Base-by-base conservation (phyloP, 2,888 invertebrate genomes). In the Listrodromus nycthemerus region DNA sequence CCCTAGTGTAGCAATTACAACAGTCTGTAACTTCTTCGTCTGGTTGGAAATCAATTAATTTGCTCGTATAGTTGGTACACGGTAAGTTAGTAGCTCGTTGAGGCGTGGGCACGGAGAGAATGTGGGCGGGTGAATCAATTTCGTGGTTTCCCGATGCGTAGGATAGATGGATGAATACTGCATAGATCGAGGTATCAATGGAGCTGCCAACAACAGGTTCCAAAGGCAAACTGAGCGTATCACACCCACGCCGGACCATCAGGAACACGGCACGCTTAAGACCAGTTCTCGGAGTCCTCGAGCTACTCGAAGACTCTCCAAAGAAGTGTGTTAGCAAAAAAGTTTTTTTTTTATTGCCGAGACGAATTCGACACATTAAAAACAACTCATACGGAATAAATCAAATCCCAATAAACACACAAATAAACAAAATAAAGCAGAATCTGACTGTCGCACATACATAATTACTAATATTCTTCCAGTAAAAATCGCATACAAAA, bases 101-200 rank as follows among this genome's bases (percentile, higher is more conserved):
- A 19, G 27, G 65, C 19, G 69, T 13, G 55, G 41, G 77, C 67
- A 41, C 45, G 48, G 45, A 30, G 69, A 61, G 61, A 50, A 70
- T 33, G 63, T 37, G 61, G 41, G 45, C 50, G 48, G 70, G 33
- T 58, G 55, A 70, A 70, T 80, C 61, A 74, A 33, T 73, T 48
- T 74, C 58, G 66, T 74, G 73, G 73, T 80, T 80, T 74, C 58
- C 58, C 27, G 66, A 71, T 78, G 78, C 78, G 45, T 50, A 30
- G 50, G 52, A 19, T 30, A 1, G 16, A 50, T 27, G 61, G 61
- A 30, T 19, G 30, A 30, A 48, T 33, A 30, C 27, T 16, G 24
- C 16, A 27, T 58, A 58, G 24, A 6, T 27, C 27, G 24, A 27
- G 24, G 16, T 58, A 58, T 58, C 30, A 16, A 30, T 58, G 10